These are phyloP conservation scores for Drosophila murphyi DNA, from an alignment of 1,140 invertebrate genomes.

Conservation along the genomic window DNA sequence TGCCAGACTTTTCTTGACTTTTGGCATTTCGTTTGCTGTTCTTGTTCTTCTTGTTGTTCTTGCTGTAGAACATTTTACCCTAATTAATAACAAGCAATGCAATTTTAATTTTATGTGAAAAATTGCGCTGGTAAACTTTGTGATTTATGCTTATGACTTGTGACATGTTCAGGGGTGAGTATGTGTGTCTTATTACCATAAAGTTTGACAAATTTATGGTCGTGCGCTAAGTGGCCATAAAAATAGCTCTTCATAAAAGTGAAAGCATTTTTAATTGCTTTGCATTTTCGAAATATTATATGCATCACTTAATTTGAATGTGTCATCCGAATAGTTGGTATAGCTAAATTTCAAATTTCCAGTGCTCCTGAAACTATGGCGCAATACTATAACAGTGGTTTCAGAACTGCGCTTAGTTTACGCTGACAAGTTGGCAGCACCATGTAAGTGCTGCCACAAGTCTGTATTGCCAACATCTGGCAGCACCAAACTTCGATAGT, in stretches of 20 bases:
- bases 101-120: constrained; percentile 60
- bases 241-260: constrained; percentile 50
- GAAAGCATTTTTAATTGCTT: constrained; percentile 17
- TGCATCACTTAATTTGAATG: not conserved
- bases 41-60: constrained; percentile 2
- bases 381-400: not conserved
- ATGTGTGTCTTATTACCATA: constrained; percentile 4
- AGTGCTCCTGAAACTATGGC: constrained; percentile 22
- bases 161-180: not conserved
- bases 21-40: constrained; percentile 31
- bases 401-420: constrained; percentile 32
- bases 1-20: constrained; percentile 45
- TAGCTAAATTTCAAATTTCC: constrained; percentile 22
- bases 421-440: constrained; percentile 21
- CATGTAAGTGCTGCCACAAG: constrained; percentile 4
- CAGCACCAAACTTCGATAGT: constrained; percentile 25
- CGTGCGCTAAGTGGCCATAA: constrained; percentile 50
- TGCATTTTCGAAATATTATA: constrained; percentile 16
- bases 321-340: not conserved
- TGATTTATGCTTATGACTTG: constrained; percentile 42
- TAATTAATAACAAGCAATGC: constrained; percentile 73
- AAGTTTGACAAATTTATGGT: constrained; percentile 35
- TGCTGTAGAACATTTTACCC: constrained; percentile 39
- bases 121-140: constrained; percentile 50
- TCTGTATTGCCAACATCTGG: constrained; percentile 1